phyloP scores from a whole-genome alignment of 1,140 invertebrate species.

The Brachionus koreanus region DNA sequence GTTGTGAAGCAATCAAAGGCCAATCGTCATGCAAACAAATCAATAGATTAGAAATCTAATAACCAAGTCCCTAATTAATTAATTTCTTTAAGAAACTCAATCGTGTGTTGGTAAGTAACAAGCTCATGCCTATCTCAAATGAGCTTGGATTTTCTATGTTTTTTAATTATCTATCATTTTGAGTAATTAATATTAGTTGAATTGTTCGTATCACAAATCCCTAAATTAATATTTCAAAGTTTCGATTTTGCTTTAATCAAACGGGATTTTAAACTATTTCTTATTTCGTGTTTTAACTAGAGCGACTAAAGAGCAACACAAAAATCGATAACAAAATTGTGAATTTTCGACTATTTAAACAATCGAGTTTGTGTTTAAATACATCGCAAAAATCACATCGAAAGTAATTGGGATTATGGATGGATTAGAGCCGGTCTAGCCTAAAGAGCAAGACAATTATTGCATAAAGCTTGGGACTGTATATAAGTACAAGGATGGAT shows the following conservation, averaged over 20 bases:
- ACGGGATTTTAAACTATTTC: background rate
- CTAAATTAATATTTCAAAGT: conserved; percentile 33
- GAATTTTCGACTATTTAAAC: conserved; percentile 31
- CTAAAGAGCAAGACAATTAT: background rate
- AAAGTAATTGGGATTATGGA: background rate
- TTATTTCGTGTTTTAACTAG: background rate
- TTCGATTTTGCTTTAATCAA: background rate
- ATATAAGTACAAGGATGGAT: background rate
- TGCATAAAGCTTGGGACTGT: background rate
- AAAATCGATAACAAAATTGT: background rate
- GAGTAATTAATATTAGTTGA: background rate
- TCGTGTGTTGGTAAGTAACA: background rate
- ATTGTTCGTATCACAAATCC: conserved; percentile 20
- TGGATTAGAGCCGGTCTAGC: background rate
- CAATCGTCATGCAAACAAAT: background rate
- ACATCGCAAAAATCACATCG: conserved; percentile 7
- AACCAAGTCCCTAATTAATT: conserved; percentile 7
- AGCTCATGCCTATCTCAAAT: background rate
- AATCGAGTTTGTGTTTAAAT: background rate
- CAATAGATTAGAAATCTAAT: background rate
- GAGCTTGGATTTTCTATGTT: background rate
- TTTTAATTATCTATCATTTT: conserved; percentile 17
- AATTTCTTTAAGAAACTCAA: background rate
- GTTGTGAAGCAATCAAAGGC: background rate
- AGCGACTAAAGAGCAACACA: background rate